phyloP scores from a whole-genome alignment of 2,888 invertebrate species.

The Atethmia centrago region DNA sequence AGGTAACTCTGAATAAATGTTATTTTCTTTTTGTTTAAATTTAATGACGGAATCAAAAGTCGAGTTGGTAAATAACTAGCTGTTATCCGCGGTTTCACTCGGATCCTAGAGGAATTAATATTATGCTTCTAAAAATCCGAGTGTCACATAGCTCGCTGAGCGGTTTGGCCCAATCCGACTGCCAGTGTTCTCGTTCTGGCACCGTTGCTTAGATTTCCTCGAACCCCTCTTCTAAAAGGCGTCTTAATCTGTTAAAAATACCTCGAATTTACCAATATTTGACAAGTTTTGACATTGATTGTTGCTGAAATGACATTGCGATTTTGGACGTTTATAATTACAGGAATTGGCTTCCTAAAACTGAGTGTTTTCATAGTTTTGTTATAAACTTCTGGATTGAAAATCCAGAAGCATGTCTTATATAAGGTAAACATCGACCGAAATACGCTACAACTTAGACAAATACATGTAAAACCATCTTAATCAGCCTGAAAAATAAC shows the following conservation, averaged over 20 bases:
- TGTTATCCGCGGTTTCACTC: not conserved
- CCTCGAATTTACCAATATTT: no score
- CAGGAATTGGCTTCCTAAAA: no score
- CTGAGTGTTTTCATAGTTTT: no score
- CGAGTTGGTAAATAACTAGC: not conserved
- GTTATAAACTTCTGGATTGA: not conserved
- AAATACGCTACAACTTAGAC: not conserved
- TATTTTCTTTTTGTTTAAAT: conserved; percentile 2
- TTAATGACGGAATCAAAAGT: conserved; percentile 21
- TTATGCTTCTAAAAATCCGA: no score
- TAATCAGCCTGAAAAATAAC: conserved; percentile 59
- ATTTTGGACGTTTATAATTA: no score
- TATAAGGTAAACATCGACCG: not conserved
- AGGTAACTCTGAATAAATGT: conserved; percentile 17
- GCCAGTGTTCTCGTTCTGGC: no score
- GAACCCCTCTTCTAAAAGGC: no score
- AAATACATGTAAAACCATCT: not conserved
- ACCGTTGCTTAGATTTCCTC: no score
- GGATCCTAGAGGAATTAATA: not conserved
- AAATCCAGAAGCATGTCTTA: not conserved
- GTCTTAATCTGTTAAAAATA: not conserved
- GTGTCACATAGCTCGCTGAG: no score
- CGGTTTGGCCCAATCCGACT: no score
- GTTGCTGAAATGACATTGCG: no score
- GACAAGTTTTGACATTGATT: no score